phyloP scores from a whole-genome alignment of 2,888 invertebrate species.

The Cyrtodaria siliqua region DNA sequence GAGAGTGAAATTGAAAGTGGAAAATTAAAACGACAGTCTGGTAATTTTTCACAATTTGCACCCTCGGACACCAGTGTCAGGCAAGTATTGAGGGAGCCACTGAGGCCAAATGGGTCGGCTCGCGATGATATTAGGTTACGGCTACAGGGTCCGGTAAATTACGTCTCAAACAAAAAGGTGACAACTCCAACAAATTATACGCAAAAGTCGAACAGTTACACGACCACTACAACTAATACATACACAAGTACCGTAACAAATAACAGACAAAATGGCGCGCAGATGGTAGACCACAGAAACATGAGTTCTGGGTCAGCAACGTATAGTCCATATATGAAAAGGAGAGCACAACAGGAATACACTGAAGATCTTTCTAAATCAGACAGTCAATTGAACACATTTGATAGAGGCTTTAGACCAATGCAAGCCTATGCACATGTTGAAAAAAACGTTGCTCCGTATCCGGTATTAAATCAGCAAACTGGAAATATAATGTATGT shows the following conservation, averaged over 20 bases:
- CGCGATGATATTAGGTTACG: constrained; percentile 39
- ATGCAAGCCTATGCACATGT: constrained; percentile 10
- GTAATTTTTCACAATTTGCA: constrained; percentile 43
- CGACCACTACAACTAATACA: background rate
- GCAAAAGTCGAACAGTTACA: constrained; percentile 14
- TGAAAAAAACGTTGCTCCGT: constrained; percentile 36
- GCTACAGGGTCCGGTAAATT: constrained; percentile 32
- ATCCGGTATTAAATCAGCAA: constrained; percentile 52
- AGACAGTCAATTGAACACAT: constrained; percentile 75
- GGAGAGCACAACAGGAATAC: constrained; percentile 47
- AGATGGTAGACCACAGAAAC: constrained; percentile 23
- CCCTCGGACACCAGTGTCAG: constrained; percentile 9
- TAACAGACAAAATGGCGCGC: background rate
- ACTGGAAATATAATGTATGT: constrained; percentile 60
- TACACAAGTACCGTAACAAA: background rate
- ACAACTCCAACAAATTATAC: constrained; percentile 2
- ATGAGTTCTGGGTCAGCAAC: constrained; percentile 60
- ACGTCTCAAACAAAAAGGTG: background rate
- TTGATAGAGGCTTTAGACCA: constrained; percentile 20
- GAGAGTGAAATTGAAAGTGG: constrained; percentile 78
- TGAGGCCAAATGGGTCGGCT: constrained; percentile 11
- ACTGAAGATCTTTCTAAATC: constrained; percentile 76
- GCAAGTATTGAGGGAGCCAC: constrained; percentile 40
- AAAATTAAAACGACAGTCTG: constrained; percentile 63
- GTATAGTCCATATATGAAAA: constrained; percentile 67